phyloP scores from a whole-genome alignment of 2,888 invertebrate genomes.

The Sturmia bella region DNA sequence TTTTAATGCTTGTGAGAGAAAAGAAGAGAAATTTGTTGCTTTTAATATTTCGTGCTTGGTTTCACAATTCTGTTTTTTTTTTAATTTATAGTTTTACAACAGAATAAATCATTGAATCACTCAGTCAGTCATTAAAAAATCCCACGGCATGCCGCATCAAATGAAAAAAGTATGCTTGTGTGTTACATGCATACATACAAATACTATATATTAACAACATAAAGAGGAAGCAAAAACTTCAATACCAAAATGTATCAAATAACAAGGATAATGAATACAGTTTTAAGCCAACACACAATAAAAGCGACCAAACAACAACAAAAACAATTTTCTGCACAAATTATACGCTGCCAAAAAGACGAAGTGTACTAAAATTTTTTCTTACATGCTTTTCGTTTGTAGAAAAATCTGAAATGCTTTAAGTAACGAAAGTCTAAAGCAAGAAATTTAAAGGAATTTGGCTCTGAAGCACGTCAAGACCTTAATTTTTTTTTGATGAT shows the following conservation, averaged over 20 bases:
- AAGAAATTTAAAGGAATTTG: background rate
- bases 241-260: constrained; percentile 29
- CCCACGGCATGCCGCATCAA: constrained; percentile 32
- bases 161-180: background rate
- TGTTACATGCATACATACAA: background rate
- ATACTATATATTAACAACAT: background rate
- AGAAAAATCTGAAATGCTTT: background rate
- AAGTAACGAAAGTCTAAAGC: constrained; percentile 21
- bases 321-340: constrained; percentile 42
- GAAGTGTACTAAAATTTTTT: constrained; percentile 39
- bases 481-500: constrained; percentile 65
- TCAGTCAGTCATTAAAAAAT: constrained; percentile 57
- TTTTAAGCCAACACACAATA: constrained; percentile 18
- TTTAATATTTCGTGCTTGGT: constrained; percentile 31
- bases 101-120: constrained; percentile 47
- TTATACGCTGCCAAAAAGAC: constrained; percentile 12
- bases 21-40: constrained; percentile 1
- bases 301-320: constrained; percentile 2
- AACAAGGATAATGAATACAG: constrained; percentile 20
- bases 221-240: constrained; percentile 9
- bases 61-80: constrained; percentile 36
- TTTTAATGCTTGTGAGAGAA: background rate
- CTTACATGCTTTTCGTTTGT: constrained; percentile 4
- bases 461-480: constrained; percentile 52
- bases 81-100: constrained; percentile 44